These are phyloP conservation scores for Rhinopithecus roxellana DNA, from an alignment of 2,113 vertebrate genomes.

Conservation along the genomic window DNA sequence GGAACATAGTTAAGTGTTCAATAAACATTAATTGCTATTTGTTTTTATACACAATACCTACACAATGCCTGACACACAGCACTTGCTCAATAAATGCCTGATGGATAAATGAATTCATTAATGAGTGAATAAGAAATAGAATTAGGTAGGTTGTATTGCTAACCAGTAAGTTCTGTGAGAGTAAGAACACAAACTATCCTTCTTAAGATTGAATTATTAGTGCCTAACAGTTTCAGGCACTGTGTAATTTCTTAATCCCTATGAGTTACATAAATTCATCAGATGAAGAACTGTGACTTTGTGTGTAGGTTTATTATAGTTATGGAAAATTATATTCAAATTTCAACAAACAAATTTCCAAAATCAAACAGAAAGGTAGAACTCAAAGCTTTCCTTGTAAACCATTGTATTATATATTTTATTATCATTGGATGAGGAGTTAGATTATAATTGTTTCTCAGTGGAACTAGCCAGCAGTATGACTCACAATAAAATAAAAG, in stretches of 20 bases:
- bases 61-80: not conserved
- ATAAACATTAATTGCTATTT: not conserved
- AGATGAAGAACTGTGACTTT: not conserved
- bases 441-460: constrained; percentile 34
- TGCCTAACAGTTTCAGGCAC: not conserved
- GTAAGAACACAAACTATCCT: not conserved
- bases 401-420: constrained; percentile 27
- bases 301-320: not conserved
- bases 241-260: not conserved
- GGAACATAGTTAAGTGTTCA: not conserved
- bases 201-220: not conserved
- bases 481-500: constrained; percentile 36
- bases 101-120: not conserved
- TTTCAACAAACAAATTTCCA: constrained; percentile 23
- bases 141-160: not conserved
- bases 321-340: not conserved
- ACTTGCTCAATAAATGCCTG: not conserved
- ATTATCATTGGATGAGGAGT: not conserved
- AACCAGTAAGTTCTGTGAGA: not conserved
- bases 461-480: not conserved
- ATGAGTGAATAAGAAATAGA: not conserved
- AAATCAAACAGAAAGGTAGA: constrained; percentile 35
- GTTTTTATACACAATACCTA: not conserved
- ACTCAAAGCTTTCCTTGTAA: not conserved
- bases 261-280: not conserved